Evolutionary conservation across 1,140 invertebrate species (phyloP).

Genomic region (Drosophila erecta): DNA sequence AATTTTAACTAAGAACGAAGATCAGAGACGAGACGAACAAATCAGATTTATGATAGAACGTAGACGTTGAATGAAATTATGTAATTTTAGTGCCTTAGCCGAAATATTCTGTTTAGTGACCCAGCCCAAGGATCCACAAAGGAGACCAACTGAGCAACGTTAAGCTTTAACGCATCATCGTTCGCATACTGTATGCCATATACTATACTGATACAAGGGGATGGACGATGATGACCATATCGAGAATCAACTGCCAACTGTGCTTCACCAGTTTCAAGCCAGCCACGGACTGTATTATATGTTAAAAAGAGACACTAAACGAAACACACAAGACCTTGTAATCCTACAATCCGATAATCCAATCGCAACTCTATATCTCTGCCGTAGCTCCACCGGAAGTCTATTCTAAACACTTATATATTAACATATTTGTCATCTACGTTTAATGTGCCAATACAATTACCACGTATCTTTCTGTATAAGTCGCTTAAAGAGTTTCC

Average conservation of each 20-base stretch:
- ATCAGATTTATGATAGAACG: slow-evolving; percentile 61
- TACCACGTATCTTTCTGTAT: slow-evolving; percentile 62
- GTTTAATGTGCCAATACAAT: slow-evolving; percentile 79
- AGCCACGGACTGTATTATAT: slow-evolving; percentile 77
- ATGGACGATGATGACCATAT: slow-evolving; percentile 10
- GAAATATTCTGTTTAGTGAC: slow-evolving; percentile 76
- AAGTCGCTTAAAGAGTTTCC: slow-evolving; percentile 68
- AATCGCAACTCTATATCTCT: slow-evolving; percentile 53
- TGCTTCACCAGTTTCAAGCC: slow-evolving; percentile 64
- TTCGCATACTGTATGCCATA: slow-evolving; percentile 55
- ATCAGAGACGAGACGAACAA: slow-evolving; percentile 64
- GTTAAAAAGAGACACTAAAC: slow-evolving; percentile 19
- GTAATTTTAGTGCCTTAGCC: slow-evolving; percentile 77
- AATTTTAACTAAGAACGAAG: slow-evolving; percentile 68
- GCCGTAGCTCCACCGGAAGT: slow-evolving; percentile 42
- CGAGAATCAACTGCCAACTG: slow-evolving; percentile 67
- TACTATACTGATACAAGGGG: slow-evolving; percentile 27
- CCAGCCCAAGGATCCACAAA: slow-evolving; percentile 42
- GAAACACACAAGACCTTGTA: slow-evolving; percentile 21
- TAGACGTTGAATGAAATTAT: slow-evolving; percentile 80
- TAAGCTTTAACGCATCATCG: slow-evolving; percentile 66
- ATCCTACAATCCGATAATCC: slow-evolving; percentile 34
- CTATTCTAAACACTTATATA: slow-evolving; percentile 54
- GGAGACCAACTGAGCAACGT: slow-evolving; percentile 47
- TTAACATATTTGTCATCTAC: slow-evolving; percentile 73